A percentile compares a stretch with the other conserved stretches of the same genome.
phyloP scores from a whole-genome alignment of 2,888 invertebrate genomes.

The Leucophora obtusa region DNA sequence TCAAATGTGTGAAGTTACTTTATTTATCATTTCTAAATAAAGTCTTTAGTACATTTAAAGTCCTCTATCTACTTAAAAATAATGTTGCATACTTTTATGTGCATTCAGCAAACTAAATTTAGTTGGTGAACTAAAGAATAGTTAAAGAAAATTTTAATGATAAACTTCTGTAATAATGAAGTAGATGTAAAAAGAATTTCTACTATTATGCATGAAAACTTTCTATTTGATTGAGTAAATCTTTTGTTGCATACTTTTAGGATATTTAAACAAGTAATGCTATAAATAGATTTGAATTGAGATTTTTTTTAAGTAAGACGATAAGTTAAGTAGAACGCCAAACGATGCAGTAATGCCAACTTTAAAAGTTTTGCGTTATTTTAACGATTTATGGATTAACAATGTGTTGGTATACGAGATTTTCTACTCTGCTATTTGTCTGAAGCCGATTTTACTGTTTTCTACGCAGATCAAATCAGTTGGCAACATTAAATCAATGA shows the following conservation, averaged over 20 bases:
- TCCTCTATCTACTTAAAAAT: background rate
- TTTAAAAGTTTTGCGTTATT: too few species aligned
- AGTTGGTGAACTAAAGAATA: background rate
- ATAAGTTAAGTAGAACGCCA: too few species aligned
- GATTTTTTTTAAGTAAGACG: too few species aligned
- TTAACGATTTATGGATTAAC: too few species aligned
- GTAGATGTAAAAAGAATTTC: background rate
- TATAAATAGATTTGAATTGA: too few species aligned
- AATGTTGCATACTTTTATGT: background rate
- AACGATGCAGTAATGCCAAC: too few species aligned
- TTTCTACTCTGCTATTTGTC: too few species aligned
- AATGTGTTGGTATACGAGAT: too few species aligned
- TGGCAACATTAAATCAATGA: too few species aligned
- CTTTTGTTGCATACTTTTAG: background rate
- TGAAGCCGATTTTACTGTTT: too few species aligned
- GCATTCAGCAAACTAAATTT: background rate
- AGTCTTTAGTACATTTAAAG: background rate
- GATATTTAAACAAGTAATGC: background rate
- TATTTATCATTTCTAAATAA: background rate
- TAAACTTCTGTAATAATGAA: background rate
- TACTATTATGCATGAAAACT: background rate
- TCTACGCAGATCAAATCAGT: too few species aligned
- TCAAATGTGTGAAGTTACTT: too few species aligned
- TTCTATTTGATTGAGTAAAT: background rate
- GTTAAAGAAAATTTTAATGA: background rate